These are phyloP conservation scores for Bombus soroeensis DNA, from an alignment of 1,140 invertebrate species.

Conservation along the genomic window DNA sequence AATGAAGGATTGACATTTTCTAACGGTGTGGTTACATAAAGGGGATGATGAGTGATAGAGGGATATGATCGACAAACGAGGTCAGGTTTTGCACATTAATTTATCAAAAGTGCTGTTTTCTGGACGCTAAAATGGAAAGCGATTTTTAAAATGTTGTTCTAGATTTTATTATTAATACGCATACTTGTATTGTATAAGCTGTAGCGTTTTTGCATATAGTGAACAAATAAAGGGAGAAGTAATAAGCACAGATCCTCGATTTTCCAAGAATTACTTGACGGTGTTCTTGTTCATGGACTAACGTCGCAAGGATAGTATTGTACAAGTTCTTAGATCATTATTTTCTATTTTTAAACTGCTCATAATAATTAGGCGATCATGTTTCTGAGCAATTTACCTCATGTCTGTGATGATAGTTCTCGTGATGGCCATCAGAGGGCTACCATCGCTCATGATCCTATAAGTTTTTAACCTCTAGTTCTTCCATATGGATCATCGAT, in stretches of 20 bases:
- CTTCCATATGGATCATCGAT: not conserved
- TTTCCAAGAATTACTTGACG: not conserved
- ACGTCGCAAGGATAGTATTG: not conserved
- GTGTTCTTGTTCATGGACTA: not conserved
- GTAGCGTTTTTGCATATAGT: slow-evolving; percentile 61
- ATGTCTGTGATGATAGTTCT: not conserved
- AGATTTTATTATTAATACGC: slow-evolving; percentile 50
- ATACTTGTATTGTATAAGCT: slow-evolving; percentile 56
- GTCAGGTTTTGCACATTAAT: not conserved
- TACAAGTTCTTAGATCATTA: not conserved
- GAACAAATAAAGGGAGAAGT: slow-evolving; percentile 50
- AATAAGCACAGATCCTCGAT: slow-evolving; percentile 31
- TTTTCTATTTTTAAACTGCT: not conserved
- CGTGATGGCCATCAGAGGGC: not conserved
- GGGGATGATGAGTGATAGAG: not conserved
- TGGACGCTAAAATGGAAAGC: slow-evolving; percentile 2
- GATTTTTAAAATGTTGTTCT: slow-evolving; percentile 11
- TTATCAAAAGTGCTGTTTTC: not conserved
- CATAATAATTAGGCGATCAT: not conserved
- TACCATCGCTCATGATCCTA: not conserved
- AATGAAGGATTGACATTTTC: not conserved
- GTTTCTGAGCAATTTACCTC: not conserved
- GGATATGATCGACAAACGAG: not conserved
- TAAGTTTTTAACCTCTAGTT: not conserved
- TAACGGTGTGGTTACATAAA: not conserved